Evolutionary conservation across 2,888 invertebrate species (phyloP).

Genomic region (Apotomis capreana): DNA sequence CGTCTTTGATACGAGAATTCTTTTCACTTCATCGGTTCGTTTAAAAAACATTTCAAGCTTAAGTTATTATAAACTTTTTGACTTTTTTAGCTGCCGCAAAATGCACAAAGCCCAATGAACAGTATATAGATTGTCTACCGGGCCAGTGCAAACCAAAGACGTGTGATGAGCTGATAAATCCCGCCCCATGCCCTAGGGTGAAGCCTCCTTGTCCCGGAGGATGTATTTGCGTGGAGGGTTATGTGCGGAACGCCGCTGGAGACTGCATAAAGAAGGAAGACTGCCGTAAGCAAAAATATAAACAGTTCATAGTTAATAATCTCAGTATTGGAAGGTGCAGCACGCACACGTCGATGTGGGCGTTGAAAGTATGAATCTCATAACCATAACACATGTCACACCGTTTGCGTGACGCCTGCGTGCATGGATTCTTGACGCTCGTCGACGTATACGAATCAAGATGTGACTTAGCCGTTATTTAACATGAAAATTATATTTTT

Average conservation of each 20-base stretch:
- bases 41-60: no score
- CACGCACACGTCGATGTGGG: no score
- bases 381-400: no score
- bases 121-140: constrained; percentile 19
- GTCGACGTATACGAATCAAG: background rate
- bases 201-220: constrained; percentile 27
- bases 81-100: background rate
- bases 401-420: no score
- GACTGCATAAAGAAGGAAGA: constrained; percentile 20
- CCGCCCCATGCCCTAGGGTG: constrained; percentile 18
- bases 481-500: no score
- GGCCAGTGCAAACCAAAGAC: constrained; percentile 32
- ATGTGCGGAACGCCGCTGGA: constrained; percentile 14
- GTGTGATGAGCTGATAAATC: constrained; percentile 26
- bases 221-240: constrained; percentile 30
- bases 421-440: no score
- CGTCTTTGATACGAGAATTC: no score
- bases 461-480: background rate
- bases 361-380: no score
- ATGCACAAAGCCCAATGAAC: constrained; percentile 26
- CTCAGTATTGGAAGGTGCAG: no score
- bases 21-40: no score
- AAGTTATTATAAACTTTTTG: no score
- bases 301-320: no score
- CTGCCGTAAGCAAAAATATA: constrained; percentile 23